Evolutionary conservation across 2,113 vertebrate species (phyloP), one percentile per base, ranked within the genome.

Genomic region (Malurus alboscapulatus): DNA sequence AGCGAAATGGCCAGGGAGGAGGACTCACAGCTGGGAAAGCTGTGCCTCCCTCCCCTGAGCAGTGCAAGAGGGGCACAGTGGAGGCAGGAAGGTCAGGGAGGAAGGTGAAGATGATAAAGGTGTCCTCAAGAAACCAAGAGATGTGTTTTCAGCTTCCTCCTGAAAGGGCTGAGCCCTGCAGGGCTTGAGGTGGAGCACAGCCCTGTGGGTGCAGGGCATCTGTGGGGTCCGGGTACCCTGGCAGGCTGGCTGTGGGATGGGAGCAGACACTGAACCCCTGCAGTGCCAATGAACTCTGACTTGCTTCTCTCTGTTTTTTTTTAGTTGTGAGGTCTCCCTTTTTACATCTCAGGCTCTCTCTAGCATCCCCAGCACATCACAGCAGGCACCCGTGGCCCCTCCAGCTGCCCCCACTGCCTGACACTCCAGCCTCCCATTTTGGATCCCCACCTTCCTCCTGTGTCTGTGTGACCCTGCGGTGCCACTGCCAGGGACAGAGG

Each of bases 1-100:
- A n/a, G 26, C 17, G 45, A 21, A 34, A 57, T 14, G 16, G 50
- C 29, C 14, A 14, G 12, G 30, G 61, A 50, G 40, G 48, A 79
- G 32, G 30, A 72, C 42, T 38, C 61, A 63, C 54, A 62, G 42
- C 66, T 57, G 59, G 32, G 67, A 63, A 29, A 91, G 44, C 42
- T 66, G 32, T 7, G 7, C 20, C 29, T 87, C 24, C 6, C 1
- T 3, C 53, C 63, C 54, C 66, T 45, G 51, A 73, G 38, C 8
- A 1, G 12, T 0, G 2, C 1, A 3, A 9, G 5, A 17, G 21
- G 1, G 25, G 14, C 19, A 25, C 6, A 32, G 40, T 6, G 15
- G 19, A 67, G 65, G 20, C 47, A 81, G 40, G 51, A 76, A 73
- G 40, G 81, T 73, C 58, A n/a, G 29, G 27, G 72, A 54, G 50